Percentiles rank a stretch among this genome's conserved stretches.
Evolutionary conservation across 1,140 invertebrate species (phyloP).

Genomic region (Medauroidea extradentata): DNA sequence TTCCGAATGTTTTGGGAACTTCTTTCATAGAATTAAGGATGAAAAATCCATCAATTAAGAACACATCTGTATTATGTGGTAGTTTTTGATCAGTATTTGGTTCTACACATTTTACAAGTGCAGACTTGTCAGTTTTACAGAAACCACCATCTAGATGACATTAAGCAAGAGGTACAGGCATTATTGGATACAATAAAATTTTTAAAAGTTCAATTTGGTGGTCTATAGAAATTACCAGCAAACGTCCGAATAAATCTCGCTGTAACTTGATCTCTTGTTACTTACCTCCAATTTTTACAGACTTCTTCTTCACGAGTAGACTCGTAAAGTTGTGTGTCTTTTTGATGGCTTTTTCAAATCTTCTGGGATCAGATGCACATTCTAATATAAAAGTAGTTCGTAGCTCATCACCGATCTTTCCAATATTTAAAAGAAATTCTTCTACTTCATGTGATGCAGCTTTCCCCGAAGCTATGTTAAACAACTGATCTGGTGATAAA

Average conservation of each 20-base stretch:
- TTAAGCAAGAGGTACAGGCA: slow-evolving; percentile 23
- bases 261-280: slow-evolving; percentile 29
- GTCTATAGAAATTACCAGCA: slow-evolving; percentile 27
- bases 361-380: slow-evolving; percentile 16
- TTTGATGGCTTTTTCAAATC: slow-evolving; percentile 27
- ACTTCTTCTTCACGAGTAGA: slow-evolving; percentile 19
- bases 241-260: slow-evolving; percentile 31
- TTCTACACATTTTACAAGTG: slow-evolving; percentile 5
- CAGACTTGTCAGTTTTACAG: slow-evolving; percentile 21
- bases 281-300: slow-evolving; percentile 23
- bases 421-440: slow-evolving; percentile 17
- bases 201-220: slow-evolving; percentile 23
- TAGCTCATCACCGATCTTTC: slow-evolving; percentile 19
- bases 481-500: slow-evolving; percentile 1
- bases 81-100: slow-evolving; percentile 17
- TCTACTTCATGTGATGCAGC: slow-evolving; percentile 9
- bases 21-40: slow-evolving; percentile 23
- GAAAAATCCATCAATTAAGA: slow-evolving; percentile 25
- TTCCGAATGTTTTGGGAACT: slow-evolving; percentile 24
- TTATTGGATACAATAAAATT: slow-evolving; percentile 24
- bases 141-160: slow-evolving; percentile 26
- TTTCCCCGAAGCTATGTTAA: slow-evolving; percentile 13
- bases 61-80: slow-evolving; percentile 15
- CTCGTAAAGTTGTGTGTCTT: slow-evolving; percentile 23
- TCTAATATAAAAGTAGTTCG: slow-evolving; percentile 20